A percentile compares a stretch with the other conserved stretches of the same genome.
These are phyloP conservation scores for Ormyrus rosae DNA, from an alignment of 2,888 invertebrate genomes.

Conservation along the genomic window DNA sequence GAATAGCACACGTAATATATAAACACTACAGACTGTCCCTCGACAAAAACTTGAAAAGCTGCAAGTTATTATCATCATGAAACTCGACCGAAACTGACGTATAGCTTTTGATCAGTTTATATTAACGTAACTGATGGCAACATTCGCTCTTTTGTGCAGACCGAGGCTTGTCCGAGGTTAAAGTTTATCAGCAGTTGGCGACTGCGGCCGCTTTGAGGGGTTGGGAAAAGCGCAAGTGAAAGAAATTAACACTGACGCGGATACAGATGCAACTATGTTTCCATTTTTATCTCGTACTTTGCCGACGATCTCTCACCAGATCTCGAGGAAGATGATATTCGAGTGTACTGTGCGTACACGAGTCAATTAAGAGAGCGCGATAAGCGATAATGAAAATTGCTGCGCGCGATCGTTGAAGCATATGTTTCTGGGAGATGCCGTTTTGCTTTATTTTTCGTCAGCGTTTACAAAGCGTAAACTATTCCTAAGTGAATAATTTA, in stretches of 20 bases:
- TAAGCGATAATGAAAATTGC: background rate
- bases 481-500: too few species aligned
- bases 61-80: too few species aligned
- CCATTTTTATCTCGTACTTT: background rate
- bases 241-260: background rate
- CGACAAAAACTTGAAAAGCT: too few species aligned
- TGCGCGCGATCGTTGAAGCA: background rate
- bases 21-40: too few species aligned
- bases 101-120: too few species aligned
- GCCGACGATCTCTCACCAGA: conserved; percentile 1
- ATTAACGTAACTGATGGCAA: background rate
- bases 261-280: background rate
- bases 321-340: conserved; percentile 10
- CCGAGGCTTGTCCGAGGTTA: conserved; percentile 19
- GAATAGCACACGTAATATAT: too few species aligned
- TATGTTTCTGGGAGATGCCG: background rate
- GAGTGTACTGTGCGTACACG: background rate
- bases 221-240: too few species aligned
- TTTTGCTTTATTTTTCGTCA: too few species aligned
- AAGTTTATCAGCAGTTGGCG: conserved; percentile 36
- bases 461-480: too few species aligned
- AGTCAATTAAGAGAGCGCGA: background rate
- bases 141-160: background rate
- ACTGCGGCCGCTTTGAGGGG: background rate
- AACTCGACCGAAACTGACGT: too few species aligned